Evolutionary conservation across 35 echinoderm and acorn worm genomes (phyloP).

Genomic region (Ptychodera flava): DNA sequence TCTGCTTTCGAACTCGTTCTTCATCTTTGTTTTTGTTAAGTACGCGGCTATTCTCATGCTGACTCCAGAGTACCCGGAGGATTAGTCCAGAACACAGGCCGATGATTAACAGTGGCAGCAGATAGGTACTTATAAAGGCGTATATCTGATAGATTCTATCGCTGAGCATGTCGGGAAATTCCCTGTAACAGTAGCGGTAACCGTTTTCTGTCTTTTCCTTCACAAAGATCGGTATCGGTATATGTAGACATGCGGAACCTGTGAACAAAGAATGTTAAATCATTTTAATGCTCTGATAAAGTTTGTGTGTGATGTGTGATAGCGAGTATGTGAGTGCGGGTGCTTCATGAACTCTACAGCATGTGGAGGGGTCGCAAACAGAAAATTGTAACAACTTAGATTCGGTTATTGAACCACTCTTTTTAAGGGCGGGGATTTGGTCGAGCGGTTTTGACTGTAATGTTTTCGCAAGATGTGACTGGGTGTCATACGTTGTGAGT

Average conservation of each 20-base stretch:
- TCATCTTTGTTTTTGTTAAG: conserved; percentile 18
- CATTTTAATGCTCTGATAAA: too few relatives aligned
- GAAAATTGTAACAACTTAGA: too few relatives aligned
- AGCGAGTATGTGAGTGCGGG: too few relatives aligned
- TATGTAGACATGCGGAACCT: neutral
- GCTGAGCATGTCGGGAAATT: neutral
- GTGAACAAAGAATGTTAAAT: neutral
- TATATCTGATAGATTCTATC: conserved; percentile 35
- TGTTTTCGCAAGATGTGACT: too few relatives aligned
- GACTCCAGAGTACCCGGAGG: conserved; percentile 64
- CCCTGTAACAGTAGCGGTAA: neutral
- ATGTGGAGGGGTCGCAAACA: too few relatives aligned
- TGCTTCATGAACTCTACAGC: too few relatives aligned
- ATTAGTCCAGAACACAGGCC: conserved; percentile 82
- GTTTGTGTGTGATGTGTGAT: too few relatives aligned
- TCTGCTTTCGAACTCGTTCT: conserved; percentile 20
- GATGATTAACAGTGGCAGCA: conserved; percentile 74
- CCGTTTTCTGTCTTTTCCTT: neutral
- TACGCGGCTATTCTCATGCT: conserved; percentile 23
- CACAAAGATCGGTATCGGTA: neutral
- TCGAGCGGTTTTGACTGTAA: too few relatives aligned
- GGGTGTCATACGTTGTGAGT: too few relatives aligned
- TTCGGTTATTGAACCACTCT: too few relatives aligned
- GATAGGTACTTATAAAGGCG: conserved; percentile 48
- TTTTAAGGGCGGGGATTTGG: too few relatives aligned